Evolutionary conservation across 2,797 vertebrate species (phyloP), one percentile per base, ranked within the genome.

Genomic region (Molossus alvarezi): DNA sequence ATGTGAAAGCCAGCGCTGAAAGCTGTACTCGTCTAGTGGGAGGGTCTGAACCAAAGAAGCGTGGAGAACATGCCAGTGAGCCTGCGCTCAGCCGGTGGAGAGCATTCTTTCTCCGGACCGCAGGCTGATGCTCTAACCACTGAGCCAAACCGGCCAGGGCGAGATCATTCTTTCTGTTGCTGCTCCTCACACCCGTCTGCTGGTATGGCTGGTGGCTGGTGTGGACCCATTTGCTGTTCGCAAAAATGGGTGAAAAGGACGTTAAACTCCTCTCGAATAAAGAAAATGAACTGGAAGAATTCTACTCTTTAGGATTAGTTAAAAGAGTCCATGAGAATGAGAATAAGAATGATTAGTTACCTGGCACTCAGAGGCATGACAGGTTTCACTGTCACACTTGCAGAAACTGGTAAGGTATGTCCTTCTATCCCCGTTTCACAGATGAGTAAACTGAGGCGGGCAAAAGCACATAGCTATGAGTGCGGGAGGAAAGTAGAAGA

Each of bases 321-420:
- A 27, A 15, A 64, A 95, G 55, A 0, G 1, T 83, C 9, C n/a
- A 21, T 18, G 7, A n/a, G 2, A 37, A 58, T 69, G 14, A 27
- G 11, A 20, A 6, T 20, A 6, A 41, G 21, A 13, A 14, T 23
- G 55, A 17, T 1, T 33, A n/a, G 9, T 4, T 87, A 4, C 8
- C 17, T 58, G 75, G 76, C 71, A 15, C 4, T 60, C 65, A 51
- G 3, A 83, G 10, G 3, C 4, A 62, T 77, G 53, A 45, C 11
- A 17, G 10, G n/a, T 23, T 90, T 58, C 65, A 13, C 37, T 88
- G 29, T 67, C 45, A 57, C 14, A 2, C 53, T 27, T 72, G 29
- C 4, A 71, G 17, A 82, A 55, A 2, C 21, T 4, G 1, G 0
- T 23, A 57, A 33, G 3, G 4, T 9, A 15, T 45, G 3, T 10